Evolutionary conservation across 2,888 invertebrate species (phyloP), one percentile per base, ranked within the genome.

Genomic region (Brassicogethes aeneus): DNA sequence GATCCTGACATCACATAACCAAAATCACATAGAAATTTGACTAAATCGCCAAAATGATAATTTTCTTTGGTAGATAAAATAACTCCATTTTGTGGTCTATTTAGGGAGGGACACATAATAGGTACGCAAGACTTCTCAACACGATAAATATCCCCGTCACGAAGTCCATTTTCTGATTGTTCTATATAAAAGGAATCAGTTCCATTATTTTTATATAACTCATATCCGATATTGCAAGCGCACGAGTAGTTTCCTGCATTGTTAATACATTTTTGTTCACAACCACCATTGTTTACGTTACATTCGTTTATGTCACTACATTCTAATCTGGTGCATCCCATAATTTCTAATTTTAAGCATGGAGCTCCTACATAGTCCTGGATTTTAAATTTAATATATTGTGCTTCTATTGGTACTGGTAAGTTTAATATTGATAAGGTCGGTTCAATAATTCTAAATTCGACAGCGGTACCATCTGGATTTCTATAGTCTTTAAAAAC

Each of bases 61-160:
- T 82, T 75, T 40, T 75, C 75, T 70, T 76, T 86, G 1, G 89
- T 90, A 0, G 90, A 82, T 5, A 93, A 65, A 16, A 92, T 70
- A 53, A 85, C 76, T 41, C 92, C 93, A 64, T 92, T 91, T 64
- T 90, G 89, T 1, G 92, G 92, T 2, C 83, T 73, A 17, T 72
- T 64, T 31, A 92, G 63, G 2, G 74, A 65, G 3, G 91, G 87
- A 52, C 93, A 94, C 88, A 91, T 89, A 2, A 92, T 77, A 0
- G 91, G 89, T 8, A 95, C 94, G 66, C 95, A 96, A 17, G 94
- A 89, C 70, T 96, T 95, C 64, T 95, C 94, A 5, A 62, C 77
- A 62, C 90, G 86, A 62, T 85, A 88, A 1, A 83, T 77, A 61
- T 96, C 95, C 0, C 91, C 92, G 57, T 93, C 90, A 43, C 88